Percentiles rank a stretch among this genome's conserved stretches.
phyloP scores from a whole-genome alignment of 37 sponge, comb jelly and placozoan species.

The Cladorhizidae sp. region DNA sequence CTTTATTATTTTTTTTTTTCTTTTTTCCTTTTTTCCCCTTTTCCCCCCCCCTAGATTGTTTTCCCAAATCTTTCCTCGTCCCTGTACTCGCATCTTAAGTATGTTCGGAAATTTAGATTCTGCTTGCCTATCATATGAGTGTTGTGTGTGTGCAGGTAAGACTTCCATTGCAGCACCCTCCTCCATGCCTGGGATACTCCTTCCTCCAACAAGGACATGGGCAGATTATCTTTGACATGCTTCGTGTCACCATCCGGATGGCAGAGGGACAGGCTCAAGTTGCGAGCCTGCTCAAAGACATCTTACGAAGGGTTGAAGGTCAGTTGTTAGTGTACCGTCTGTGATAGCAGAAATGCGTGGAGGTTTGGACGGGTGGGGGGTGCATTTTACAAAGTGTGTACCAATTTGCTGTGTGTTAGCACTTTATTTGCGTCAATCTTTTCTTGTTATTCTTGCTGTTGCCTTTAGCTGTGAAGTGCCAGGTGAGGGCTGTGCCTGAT shows the following conservation, averaged over 20 bases:
- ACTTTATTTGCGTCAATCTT: no score
- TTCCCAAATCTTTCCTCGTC: no score
- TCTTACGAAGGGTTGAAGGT: constrained; percentile 16
- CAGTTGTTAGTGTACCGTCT: background rate
- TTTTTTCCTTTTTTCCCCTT: no score
- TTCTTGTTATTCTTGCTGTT: background rate
- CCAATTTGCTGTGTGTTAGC: no score
- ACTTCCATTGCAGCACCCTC: constrained; percentile 54
- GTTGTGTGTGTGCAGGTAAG: constrained; percentile 1
- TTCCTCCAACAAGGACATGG: constrained; percentile 29
- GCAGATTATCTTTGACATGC: constrained; percentile 6
- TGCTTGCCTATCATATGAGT: no score
- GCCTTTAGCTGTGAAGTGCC: constrained; percentile 10
- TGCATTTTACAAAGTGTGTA: no score
- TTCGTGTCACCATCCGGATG: background rate
- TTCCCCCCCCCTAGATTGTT: no score
- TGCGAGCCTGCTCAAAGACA: constrained; percentile 14
- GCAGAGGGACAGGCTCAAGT: background rate
- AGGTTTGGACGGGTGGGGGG: no score
- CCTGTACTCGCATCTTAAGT: no score
- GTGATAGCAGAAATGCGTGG: no score
- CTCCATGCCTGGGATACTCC: constrained; percentile 32
- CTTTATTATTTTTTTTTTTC: no score
- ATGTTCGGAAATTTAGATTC: no score
- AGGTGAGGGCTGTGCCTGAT: constrained; percentile 23